Conservation (phyloP, 2,797 vertebrate genomes). For the Pempheris klunzingeri region DNA sequence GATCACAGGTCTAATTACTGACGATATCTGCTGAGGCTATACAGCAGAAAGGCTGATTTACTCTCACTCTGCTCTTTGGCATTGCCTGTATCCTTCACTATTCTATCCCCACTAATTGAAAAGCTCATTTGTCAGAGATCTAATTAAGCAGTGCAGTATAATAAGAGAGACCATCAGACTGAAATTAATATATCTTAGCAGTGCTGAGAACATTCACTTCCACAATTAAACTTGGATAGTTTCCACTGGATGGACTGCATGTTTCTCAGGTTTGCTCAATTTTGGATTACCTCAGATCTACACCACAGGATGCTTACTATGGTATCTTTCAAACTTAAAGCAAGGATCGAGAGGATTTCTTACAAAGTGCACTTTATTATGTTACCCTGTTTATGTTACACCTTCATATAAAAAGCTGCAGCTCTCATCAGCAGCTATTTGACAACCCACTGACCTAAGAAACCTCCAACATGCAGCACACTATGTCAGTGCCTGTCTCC, state of each 20-base stretch:
- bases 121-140: conserved; percentile 55
- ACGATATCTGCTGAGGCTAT: conserved; percentile 25
- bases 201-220: conserved; percentile 27
- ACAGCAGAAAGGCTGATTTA: conserved; percentile 26
- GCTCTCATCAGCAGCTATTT: neutral
- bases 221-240: conserved; percentile 47
- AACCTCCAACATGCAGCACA: conserved; percentile 5
- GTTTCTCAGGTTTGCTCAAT: no score
- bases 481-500: conserved; percentile 34
- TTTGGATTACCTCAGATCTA: conserved; percentile 26
- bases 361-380: neutral
- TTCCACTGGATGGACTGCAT: no score
- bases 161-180: conserved; percentile 36
- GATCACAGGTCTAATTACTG: conserved; percentile 33
- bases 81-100: conserved; percentile 43
- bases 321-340: conserved; percentile 6
- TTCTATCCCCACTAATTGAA: conserved; percentile 30
- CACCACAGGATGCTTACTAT: neutral
- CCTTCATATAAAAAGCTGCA: neutral
- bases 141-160: conserved; percentile 47
- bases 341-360: conserved; percentile 1
- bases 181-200: conserved; percentile 40
- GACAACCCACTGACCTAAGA: conserved; percentile 17
- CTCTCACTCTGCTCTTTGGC: conserved; percentile 29
- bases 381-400: neutral